Evolutionary conservation across 2,113 vertebrate species (phyloP), one percentile per base, ranked within the genome.

Genomic region (Struthidea cinerea): DNA sequence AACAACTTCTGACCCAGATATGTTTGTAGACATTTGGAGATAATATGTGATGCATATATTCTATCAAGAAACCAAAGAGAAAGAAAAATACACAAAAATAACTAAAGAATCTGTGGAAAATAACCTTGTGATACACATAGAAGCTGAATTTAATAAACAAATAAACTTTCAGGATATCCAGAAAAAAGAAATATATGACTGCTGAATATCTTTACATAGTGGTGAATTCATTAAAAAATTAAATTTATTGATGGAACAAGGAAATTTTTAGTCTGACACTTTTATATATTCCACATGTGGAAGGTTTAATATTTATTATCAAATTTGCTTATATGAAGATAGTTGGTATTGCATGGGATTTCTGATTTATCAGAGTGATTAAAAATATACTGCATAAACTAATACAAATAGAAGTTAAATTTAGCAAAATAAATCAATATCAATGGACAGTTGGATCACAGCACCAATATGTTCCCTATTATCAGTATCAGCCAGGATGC

Each of bases 401-500:
- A 46, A 41, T 30, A 46, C 1, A 87, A 55, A 41, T 8, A 1
- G 28, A 63, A 46, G 27, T 41, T 15, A 73, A 41, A 53, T 18
- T 53, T 41, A 32, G 20, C 5, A 81, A 77, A 84, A 77, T 28
- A 64, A 68, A 80, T 3, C 5, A 9, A 16, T 69, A 73, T 64
- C 7, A 32, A 13, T 35, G 60, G 26, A 64, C 19, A 41, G 22
- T 6, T 73, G 39, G 23, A 68, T 71, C 53, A 68, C 30, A 77
- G 11, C 46, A 55, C 16, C 6, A 27, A 10, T 2, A 3, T 67
- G 35, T 49, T 68, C 7, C 19, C 12, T 7, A 3, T 39, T 68
- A n/a, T 35, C 0, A 0, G 4, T 71, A 9, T 68, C 12, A 59
- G 28, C 33, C 30, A 80, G 42, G n/a, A 57, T 1, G 1, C 23